Percentiles rank a stretch among this genome's conserved stretches.
Evolutionary conservation across 2,888 invertebrate species (phyloP).

Genomic region (Metellina segmentata): DNA sequence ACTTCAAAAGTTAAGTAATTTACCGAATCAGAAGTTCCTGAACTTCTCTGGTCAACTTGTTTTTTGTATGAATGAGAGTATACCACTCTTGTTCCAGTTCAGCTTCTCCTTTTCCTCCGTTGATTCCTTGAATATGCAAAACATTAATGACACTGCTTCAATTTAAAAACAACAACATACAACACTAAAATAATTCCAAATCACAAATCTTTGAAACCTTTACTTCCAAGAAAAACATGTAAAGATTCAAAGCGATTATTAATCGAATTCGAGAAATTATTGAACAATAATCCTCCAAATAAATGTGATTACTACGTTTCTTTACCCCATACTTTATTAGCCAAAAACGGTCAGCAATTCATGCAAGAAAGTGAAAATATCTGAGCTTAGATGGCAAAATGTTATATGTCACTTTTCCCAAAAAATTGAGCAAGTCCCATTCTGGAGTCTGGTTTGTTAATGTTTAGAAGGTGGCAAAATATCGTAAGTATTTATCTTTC

Average conservation of each 20-base stretch:
- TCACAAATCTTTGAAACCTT: too few relatives aligned
- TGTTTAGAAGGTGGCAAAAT: too few relatives aligned
- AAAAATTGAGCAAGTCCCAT: too few relatives aligned
- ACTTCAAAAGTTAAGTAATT: slow-evolving; percentile 69
- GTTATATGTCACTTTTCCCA: too few relatives aligned
- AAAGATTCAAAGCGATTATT: too few relatives aligned
- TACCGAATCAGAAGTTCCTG: slow-evolving; percentile 88
- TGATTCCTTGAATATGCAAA: slow-evolving; percentile 40
- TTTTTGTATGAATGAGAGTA: slow-evolving; percentile 87
- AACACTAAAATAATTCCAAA: background rate
- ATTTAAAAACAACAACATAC: background rate
- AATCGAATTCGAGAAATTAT: too few relatives aligned
- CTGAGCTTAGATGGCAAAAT: too few relatives aligned
- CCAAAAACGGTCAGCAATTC: background rate
- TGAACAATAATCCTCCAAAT: background rate
- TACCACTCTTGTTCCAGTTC: slow-evolving; percentile 88
- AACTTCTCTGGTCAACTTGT: slow-evolving; percentile 87
- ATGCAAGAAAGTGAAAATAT: background rate
- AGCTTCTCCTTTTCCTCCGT: slow-evolving; percentile 83
- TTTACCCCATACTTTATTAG: background rate
- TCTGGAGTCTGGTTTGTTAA: too few relatives aligned
- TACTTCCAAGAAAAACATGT: too few relatives aligned
- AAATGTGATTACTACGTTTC: background rate
- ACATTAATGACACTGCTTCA: slow-evolving; percentile 3
- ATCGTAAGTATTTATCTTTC: too few relatives aligned